These are phyloP conservation scores for Siderastrea radians DNA, from an alignment of 92 coral and sea anemone genomes.

Conservation along the genomic window DNA sequence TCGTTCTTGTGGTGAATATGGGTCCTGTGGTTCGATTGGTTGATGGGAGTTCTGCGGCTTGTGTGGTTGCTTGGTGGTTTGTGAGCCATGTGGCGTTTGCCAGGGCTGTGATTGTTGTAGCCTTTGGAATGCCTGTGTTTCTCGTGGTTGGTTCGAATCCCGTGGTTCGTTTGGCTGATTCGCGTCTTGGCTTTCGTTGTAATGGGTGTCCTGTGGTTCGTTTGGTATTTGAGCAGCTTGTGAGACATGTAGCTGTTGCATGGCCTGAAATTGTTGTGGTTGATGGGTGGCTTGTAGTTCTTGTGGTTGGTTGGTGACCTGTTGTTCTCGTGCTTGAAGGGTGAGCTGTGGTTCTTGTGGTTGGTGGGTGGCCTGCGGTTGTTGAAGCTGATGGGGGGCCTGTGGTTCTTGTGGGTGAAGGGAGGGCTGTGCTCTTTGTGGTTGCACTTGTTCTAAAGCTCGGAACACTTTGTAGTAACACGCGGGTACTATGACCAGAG, in stretches of 20 bases:
- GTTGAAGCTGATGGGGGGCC: neutral
- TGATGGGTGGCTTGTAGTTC: neutral
- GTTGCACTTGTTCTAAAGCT: neutral
- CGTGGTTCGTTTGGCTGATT: neutral
- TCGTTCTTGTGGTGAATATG: neutral
- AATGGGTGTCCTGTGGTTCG: neutral
- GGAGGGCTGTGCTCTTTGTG: neutral
- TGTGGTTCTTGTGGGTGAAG: neutral
- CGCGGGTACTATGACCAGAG: neutral
- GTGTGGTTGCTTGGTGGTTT: neutral
- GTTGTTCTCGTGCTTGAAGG: neutral
- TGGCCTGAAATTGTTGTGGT: neutral
- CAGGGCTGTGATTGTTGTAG: neutral
- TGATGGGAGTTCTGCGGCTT: neutral
- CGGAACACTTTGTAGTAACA: conserved; percentile 23
- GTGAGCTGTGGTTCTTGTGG: neutral
- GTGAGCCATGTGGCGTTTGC: neutral
- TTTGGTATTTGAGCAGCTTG: neutral
- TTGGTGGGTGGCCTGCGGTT: neutral
- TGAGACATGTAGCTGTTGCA: neutral
- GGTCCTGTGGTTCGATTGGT: neutral
- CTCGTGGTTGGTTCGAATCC: neutral
- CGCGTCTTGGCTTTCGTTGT: neutral
- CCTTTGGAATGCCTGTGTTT: neutral
- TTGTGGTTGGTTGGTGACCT: neutral